Conservation (phyloP, 2,888 invertebrate genomes). For the Pseudanteris insignis region DNA sequence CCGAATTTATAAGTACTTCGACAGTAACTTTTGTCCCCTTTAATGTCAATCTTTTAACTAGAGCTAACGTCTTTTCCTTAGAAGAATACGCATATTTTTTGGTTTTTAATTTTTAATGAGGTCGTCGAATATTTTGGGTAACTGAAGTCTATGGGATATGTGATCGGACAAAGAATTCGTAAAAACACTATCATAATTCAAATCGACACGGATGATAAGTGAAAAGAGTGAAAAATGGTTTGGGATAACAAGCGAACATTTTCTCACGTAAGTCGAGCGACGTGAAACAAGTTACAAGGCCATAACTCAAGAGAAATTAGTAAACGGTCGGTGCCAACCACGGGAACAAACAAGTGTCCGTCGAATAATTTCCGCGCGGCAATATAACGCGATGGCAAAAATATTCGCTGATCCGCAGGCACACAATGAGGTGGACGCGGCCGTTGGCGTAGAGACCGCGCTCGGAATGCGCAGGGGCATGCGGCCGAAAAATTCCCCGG, state of each 20-base stretch:
- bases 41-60: no score
- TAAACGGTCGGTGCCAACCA: slow-evolving; percentile 25
- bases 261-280: slow-evolving; percentile 5
- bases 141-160: no score
- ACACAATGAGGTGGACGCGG: slow-evolving; percentile 43
- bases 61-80: no score
- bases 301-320: slow-evolving; percentile 34
- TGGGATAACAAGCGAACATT: neutral
- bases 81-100: no score
- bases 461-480: slow-evolving; percentile 36
- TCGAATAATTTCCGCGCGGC: slow-evolving; percentile 28
- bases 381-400: slow-evolving; percentile 25
- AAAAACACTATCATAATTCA: no score
- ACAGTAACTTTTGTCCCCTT: no score
- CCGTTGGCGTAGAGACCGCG: slow-evolving; percentile 15
- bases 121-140: no score
- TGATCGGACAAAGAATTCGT: no score
- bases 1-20: no score
- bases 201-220: no score
- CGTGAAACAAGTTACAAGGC: slow-evolving; percentile 12
- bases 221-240: no score
- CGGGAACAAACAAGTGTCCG: slow-evolving; percentile 38
- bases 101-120: no score
- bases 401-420: slow-evolving; percentile 22
- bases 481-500: slow-evolving; percentile 37